A percentile compares a stretch with the other conserved stretches of the same genome.
phyloP scores from a whole-genome alignment of 1,140 invertebrate species.

The Mizuhopecten yessoensis region DNA sequence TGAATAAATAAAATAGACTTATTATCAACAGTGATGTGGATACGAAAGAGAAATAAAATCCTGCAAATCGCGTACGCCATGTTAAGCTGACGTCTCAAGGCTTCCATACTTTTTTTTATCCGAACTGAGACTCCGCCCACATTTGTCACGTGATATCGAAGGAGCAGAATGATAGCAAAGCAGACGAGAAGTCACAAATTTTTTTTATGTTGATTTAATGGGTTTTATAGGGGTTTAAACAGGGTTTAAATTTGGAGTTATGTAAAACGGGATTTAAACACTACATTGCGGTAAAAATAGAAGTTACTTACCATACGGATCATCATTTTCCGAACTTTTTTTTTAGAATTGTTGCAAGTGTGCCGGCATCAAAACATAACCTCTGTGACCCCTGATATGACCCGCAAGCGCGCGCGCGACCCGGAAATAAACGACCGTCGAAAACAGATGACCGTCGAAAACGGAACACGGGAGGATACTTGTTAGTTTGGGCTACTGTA shows the following conservation, averaged over 20 bases:
- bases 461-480: not conserved
- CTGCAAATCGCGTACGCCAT: not conserved
- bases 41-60: not conserved
- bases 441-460: constrained; percentile 3
- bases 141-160: not conserved
- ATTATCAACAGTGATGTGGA: not conserved
- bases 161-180: not conserved
- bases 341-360: not conserved
- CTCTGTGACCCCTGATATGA: not conserved
- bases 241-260: not conserved
- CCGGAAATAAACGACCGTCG: not conserved
- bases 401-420: not conserved
- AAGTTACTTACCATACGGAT: not conserved
- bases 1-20: not conserved
- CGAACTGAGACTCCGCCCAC: not conserved
- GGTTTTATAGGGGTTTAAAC: not conserved
- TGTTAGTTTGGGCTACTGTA: no score
- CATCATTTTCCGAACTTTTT: not conserved
- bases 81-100: not conserved
- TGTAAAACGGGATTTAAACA: not conserved
- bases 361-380: not conserved
- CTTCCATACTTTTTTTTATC: not conserved
- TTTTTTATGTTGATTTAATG: not conserved
- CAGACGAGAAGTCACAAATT: not conserved
- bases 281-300: no score